A percentile compares a stretch with the other conserved stretches of the same genome.
phyloP scores from a whole-genome alignment of 2,797 vertebrate genomes.

The Pseudopleuronectes americanus region DNA sequence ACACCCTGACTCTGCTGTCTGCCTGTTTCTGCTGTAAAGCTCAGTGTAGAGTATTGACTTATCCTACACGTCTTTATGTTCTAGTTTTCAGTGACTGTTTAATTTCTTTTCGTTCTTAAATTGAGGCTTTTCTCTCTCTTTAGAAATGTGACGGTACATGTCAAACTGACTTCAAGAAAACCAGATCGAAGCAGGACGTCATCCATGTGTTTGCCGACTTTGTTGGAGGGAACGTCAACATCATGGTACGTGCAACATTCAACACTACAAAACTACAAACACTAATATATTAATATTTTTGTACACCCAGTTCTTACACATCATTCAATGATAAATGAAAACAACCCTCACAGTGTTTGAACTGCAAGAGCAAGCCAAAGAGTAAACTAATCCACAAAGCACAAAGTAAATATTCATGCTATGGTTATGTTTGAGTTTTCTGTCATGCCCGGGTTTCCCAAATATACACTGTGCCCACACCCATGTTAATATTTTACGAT shows the following conservation, averaged over 20 bases:
- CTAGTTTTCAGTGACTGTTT: not conserved
- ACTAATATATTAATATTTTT: conserved; percentile 11
- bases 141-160: conserved; percentile 95
- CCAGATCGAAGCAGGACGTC: conserved; percentile 90
- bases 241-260: conserved; percentile 84
- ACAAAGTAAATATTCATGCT: conserved; percentile 42
- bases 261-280: conserved; percentile 16
- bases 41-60: no score
- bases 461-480: conserved; percentile 5
- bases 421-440: conserved; percentile 41
- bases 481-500: conserved; percentile 1
- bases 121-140: not conserved
- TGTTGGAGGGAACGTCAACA: conserved; percentile 86
- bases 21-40: no score
- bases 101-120: not conserved
- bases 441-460: not conserved
- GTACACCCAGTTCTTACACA: conserved; percentile 8
- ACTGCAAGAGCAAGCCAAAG: conserved; percentile 8
- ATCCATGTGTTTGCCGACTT: conserved; percentile 91
- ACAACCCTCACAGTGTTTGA: conserved; percentile 38
- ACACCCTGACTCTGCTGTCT: no score
- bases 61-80: no score
- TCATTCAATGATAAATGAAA: conserved; percentile 15
- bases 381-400: not conserved
- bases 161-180: conserved; percentile 98